Conservation (phyloP, 2,797 vertebrate genomes). For the Gallinago stenura region DNA sequence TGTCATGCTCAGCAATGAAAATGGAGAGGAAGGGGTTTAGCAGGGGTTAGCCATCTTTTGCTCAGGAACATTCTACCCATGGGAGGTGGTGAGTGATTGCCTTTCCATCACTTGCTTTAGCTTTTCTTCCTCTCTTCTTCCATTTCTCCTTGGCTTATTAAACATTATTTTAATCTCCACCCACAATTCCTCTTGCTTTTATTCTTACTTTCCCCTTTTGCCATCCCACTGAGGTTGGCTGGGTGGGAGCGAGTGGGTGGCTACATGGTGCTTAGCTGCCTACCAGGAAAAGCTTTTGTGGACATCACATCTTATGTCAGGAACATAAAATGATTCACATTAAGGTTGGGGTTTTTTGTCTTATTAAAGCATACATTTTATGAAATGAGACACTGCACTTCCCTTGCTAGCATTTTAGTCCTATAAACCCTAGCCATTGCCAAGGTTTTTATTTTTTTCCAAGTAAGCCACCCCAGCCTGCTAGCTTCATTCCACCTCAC, state of each 20-base stretch:
- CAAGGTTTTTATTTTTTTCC: background rate
- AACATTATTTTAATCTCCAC: background rate
- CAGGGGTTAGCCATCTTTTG: background rate
- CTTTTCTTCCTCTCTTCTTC: background rate
- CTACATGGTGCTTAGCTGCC: background rate
- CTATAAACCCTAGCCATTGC: background rate
- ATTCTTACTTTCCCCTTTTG: background rate
- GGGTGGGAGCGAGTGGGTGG: background rate
- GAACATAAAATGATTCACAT: background rate
- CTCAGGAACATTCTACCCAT: background rate
- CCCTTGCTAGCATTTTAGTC: background rate
- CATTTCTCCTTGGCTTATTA: background rate
- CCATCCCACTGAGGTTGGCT: background rate
- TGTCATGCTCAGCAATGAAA: background rate
- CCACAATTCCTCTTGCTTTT: background rate
- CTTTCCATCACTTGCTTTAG: background rate
- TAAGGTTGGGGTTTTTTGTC: rapidly evolving
- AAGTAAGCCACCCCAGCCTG: background rate
- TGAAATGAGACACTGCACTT: background rate
- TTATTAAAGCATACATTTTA: background rate
- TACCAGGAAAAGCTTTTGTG: background rate
- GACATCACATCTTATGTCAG: rapidly evolving
- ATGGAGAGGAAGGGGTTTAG: background rate
- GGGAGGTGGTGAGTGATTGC: background rate
- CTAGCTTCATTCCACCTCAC: background rate